Base-by-base conservation (phyloP, 2,888 invertebrate species). In the Hofmannophila pseudospretella region DNA sequence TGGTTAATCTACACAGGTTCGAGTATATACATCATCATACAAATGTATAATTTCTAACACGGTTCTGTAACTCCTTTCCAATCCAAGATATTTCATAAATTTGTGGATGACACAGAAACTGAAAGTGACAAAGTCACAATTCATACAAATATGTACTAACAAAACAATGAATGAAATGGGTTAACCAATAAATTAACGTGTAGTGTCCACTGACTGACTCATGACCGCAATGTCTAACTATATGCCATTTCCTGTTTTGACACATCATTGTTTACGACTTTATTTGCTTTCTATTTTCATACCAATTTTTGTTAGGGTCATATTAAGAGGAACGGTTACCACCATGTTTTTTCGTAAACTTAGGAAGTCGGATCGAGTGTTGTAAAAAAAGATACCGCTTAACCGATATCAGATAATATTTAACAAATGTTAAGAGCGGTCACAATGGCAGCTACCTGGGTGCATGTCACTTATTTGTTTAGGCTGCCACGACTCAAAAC, bases 381-480 rank as follows among this genome's bases (percentile, higher is more conserved):
- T n/a, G 11, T n/a, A n/a, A 26, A 7, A 45, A 47, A 64, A 45
- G 44, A 49, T 48, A 52, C 59, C 57, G 55, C 65, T 58, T 65
- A 68, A 75, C 67, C 63, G 60, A 72, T 75, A 85, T 81, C 81
- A 76, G 81, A 84, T 80, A 77, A 74, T 79, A 76, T 77, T 71
- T 69, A 73, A 80, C 80, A 79, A 75, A 80, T 72, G 80, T 74
- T 69, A 69, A 73, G 67, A 72, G 58, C 47, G 57, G 65, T 63
- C 61, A 79, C 76, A 77, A 76, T 67, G 62, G 54, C 47, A 52
- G 64, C 80, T 85, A 84, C 85, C 84, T 79, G 82, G 63, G 46
- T 53, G 51, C 67, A 50, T 79, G 81, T 82, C 80, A 77, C 74
- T 73, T 86, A 75, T 85, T 85, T 85, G 84, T 84, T 84, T 85